Base-by-base conservation (phyloP, 2,797 vertebrate species). In the Lacerta agilis region DNA sequence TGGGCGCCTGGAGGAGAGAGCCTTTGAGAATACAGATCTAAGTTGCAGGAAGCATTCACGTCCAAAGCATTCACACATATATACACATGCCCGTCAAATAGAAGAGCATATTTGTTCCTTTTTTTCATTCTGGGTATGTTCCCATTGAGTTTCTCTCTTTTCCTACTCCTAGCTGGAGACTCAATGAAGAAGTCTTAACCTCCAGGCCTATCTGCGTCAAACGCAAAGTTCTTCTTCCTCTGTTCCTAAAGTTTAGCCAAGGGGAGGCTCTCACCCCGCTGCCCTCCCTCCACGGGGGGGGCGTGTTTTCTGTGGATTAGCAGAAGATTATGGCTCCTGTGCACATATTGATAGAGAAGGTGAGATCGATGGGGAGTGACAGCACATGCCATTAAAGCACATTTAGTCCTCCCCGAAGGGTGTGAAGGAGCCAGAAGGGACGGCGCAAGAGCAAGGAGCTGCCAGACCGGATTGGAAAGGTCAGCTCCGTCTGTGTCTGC, bases 121-220 rank as follows among this genome's bases (percentile, higher is more conserved):
- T 4, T 58, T 36, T 55, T 3, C 15, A 64, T 5, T 0, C 0
- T 11, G 38, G 15, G 0, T 2, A 4, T 9, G 29, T 1, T 41
- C 33, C 67, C 64, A 2, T 72, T 69, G 0, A 0, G 4, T 3
- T 36, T 1, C 2, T 45, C 64, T 29, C n/a, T 76, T 67, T 75
- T 15, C 0, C 27, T 23, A 29, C 43, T 71, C 7, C 11, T 49
- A 8, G 6, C 61, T 49, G 15, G 49, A 36, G 20, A 18, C 41
- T 3, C 75, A 86, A 17, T 4, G 41, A 4, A 20, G 20, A 17
- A 66, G 15, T 43, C 75, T 18, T 0, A 1, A 41, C 1, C 2
- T 0, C 43, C 36, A 17, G 45, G 4, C 29, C 43, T 13, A 45
- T 20, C 67, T 41, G 11, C 8, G 11, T 58, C 23, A 0, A 41